These are phyloP conservation scores for Charanyca ferruginea DNA, from an alignment of 2,888 invertebrate genomes.

Conservation along the genomic window DNA sequence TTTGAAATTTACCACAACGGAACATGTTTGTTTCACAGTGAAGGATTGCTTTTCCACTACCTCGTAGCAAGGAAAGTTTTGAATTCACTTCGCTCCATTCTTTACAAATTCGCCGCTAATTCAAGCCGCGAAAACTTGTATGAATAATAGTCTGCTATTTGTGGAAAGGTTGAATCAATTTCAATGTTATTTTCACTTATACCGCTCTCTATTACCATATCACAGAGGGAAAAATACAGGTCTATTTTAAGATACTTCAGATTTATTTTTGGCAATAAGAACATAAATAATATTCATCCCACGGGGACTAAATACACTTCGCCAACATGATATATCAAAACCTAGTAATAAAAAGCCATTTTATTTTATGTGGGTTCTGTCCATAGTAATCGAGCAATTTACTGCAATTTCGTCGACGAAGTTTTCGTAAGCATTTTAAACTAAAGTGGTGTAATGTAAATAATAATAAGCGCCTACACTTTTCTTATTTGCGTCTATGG, in stretches of 20 bases:
- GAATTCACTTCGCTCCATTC: constrained; percentile 40
- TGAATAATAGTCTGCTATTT: constrained; percentile 53
- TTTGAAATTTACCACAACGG: constrained; percentile 46
- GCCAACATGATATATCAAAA: constrained; percentile 27
- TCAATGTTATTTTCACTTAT: constrained; percentile 53
- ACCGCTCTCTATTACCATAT: constrained; percentile 40
- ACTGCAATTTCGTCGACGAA: constrained; percentile 25
- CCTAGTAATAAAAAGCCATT: constrained; percentile 16
- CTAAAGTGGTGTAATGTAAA: constrained; percentile 47
- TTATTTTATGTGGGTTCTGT: constrained; percentile 19
- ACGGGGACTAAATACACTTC: constrained; percentile 10
- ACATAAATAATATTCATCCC: constrained; percentile 16
- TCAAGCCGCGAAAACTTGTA: constrained; percentile 37
- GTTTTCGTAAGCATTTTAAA: constrained; percentile 44
- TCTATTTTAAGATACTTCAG: constrained; percentile 33
- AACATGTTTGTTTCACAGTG: constrained; percentile 48
- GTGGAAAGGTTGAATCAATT: constrained; percentile 51
- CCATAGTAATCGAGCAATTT: constrained; percentile 47
- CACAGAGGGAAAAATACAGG: constrained; percentile 22
- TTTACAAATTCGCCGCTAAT: constrained; percentile 42
- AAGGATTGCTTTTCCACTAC: constrained; percentile 42
- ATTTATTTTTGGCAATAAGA: constrained; percentile 44
- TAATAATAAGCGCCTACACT: constrained; percentile 44
- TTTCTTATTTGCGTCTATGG: constrained; percentile 60
- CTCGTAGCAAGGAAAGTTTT: constrained; percentile 21